A percentile compares a stretch with the other conserved stretches of the same genome.
These are phyloP conservation scores for Coremacera marginata DNA, from an alignment of 2,888 invertebrate genomes.

Conservation along the genomic window DNA sequence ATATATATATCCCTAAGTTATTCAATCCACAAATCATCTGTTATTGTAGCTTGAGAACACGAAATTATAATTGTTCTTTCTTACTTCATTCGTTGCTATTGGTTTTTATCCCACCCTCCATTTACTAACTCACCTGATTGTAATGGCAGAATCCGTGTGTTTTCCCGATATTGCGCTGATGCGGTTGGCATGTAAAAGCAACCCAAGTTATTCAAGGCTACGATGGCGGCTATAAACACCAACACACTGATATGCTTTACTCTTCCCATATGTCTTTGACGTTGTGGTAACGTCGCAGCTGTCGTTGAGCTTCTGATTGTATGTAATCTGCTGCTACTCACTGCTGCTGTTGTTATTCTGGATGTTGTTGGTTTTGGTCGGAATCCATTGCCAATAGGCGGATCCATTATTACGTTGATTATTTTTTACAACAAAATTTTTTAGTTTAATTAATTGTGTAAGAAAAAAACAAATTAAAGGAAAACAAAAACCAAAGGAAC, in stretches of 20 bases:
- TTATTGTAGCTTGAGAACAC: no score
- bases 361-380: constrained; percentile 55
- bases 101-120: no score
- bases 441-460: constrained; percentile 24
- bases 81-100: no score
- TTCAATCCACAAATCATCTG: no score
- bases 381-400: constrained; percentile 67
- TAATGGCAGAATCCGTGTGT: constrained; percentile 60
- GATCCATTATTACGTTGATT: constrained; percentile 58
- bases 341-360: constrained; percentile 45
- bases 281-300: background rate
- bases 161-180: constrained; percentile 52
- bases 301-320: constrained; percentile 20
- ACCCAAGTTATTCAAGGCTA: constrained; percentile 61
- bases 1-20: no score
- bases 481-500: background rate
- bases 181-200: constrained; percentile 56
- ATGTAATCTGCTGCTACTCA: constrained; percentile 13
- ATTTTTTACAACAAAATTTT: constrained; percentile 36
- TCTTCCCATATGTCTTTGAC: constrained; percentile 13
- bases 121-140: constrained; percentile 59
- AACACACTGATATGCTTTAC: constrained; percentile 56
- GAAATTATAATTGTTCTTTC: no score
- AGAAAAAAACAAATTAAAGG: constrained; percentile 27
- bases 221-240: constrained; percentile 57